These are phyloP conservation scores for Calameuta filiformis DNA, from an alignment of 2,888 invertebrate genomes.

Conservation along the genomic window DNA sequence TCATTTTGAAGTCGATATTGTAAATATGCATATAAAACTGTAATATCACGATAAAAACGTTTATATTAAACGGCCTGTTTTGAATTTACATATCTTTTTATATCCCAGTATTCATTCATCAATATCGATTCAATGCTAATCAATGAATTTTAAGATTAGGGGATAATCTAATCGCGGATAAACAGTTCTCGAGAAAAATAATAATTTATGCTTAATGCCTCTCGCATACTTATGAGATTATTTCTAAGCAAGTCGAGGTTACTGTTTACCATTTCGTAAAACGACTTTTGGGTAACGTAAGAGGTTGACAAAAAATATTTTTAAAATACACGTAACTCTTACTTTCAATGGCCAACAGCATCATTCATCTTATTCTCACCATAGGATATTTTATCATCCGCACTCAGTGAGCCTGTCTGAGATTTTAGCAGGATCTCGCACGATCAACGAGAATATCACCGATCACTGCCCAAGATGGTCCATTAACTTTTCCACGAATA, in stretches of 20 bases:
- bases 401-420: background rate
- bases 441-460: background rate
- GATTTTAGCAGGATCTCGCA: background rate
- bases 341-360: background rate
- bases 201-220: conserved; percentile 32
- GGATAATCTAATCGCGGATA: conserved; percentile 32
- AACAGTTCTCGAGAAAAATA: conserved; percentile 28
- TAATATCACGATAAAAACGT: conserved; percentile 4
- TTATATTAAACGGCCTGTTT: conserved; percentile 21
- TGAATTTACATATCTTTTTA: background rate
- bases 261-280: background rate
- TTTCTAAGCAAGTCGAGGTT: background rate
- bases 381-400: background rate
- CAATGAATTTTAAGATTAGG: background rate
- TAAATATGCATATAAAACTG: background rate
- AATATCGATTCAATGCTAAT: background rate
- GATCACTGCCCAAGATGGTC: background rate
- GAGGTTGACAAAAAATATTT: background rate
- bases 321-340: background rate
- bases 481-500: background rate
- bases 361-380: background rate
- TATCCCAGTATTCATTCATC: background rate
- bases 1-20: background rate
- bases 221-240: background rate
- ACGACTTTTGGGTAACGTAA: background rate